Base-by-base conservation (phyloP, 2,888 invertebrate species). In the Rhabditoides inermis region DNA sequence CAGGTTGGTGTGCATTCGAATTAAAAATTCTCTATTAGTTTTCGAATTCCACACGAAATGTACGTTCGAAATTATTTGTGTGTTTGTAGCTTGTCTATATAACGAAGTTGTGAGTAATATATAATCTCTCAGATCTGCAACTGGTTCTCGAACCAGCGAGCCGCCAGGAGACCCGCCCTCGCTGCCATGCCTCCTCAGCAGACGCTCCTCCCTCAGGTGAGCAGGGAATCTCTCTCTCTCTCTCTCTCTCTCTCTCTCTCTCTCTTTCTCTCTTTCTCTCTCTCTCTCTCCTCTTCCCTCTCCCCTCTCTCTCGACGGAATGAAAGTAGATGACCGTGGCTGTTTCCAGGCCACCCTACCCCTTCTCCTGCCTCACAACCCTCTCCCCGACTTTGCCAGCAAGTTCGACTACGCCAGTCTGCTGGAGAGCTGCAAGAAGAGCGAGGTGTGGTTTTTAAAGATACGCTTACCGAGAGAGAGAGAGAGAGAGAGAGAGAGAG, bases 121-220 rank as follows among this genome's bases (percentile, higher is more conserved):
- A n/a, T n/a, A n/a, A n/a, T n/a, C n/a, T 51, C 60, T 39, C 48
- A 75, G 66, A 69, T 75, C 20, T 70, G 69, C 58, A 76, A 79
- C 65, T 81, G 80, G 80, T 98, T 98, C 80, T 92, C 94, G 78
- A 94, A 94, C 77, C 92, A 94, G 0, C 83, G 95, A 22, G 51
- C 65, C 5, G 58, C 30, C 6, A 39, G 22, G 6, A 55, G 49
- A 28, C 56, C 55, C 20, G 42, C 52, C 41, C 42, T 45, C 0
- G 35, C 53, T 2, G 51, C 51, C 25, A n/a, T n/a, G n/a, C n/a
- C n/a, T n/a, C n/a, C n/a, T 12, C 47, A 46, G 41, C 45, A 45
- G 25, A 32, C 51, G 6, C 35, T 32, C 18, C 46, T 49, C 10
- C 47, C 37, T 42, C 47, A 46, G 47, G 44, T 48, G 6, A 44